Evolutionary conservation across 2,797 vertebrate species (phyloP).

Genomic region (Cossypha caffra): DNA sequence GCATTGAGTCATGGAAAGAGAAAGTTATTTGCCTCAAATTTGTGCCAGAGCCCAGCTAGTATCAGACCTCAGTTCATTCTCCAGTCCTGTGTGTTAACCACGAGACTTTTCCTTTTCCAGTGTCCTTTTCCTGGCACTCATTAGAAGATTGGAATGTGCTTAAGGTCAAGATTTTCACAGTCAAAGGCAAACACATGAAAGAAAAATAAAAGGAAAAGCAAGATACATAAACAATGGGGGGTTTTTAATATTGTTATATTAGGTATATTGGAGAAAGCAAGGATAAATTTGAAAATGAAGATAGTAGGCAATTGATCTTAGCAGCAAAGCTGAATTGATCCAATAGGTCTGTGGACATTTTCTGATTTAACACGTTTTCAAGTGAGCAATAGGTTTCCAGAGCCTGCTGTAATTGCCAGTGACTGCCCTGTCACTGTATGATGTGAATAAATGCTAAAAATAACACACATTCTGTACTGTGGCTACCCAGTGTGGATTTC

Average conservation of each 20-base stretch:
- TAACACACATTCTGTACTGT: background rate
- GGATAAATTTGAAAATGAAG: background rate
- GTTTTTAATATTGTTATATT: background rate
- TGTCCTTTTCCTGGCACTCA: background rate
- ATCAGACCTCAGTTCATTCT: background rate
- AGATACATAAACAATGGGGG: background rate
- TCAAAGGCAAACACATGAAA: background rate
- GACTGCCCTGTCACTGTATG: background rate
- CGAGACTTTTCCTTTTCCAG: too few species aligned
- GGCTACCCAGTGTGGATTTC: background rate
- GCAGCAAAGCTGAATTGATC: background rate
- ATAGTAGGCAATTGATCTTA: background rate
- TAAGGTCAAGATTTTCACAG: background rate
- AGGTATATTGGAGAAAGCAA: background rate
- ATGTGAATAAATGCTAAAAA: slow-evolving; percentile 24
- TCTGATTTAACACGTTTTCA: background rate
- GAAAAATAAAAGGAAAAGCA: background rate
- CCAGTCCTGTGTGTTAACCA: background rate
- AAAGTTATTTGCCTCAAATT: background rate
- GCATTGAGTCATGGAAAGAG: background rate
- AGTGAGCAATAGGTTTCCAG: background rate
- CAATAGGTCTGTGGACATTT: background rate
- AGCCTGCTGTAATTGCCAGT: background rate
- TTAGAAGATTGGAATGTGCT: background rate
- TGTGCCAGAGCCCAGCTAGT: background rate